Conservation (phyloP, 2,113 vertebrate genomes). For the Felis catus region DNA sequence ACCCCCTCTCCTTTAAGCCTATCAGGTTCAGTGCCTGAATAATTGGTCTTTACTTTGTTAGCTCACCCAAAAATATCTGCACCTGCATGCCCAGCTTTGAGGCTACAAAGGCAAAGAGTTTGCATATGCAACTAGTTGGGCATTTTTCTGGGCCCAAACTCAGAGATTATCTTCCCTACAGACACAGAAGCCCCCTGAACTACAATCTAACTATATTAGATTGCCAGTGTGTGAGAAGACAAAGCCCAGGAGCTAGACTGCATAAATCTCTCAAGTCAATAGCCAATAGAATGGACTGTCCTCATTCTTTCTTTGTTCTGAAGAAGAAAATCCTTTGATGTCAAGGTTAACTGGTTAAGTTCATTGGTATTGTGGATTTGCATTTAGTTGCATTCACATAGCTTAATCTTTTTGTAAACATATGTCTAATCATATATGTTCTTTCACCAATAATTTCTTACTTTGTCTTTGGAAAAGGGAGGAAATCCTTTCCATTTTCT, state of each 20-base stretch:
- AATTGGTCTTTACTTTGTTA: not conserved
- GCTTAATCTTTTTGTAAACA: conserved; percentile 23
- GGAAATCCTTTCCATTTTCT: not conserved
- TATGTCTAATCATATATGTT: not conserved
- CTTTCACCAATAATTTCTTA: conserved; percentile 16
- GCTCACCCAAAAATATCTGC: not conserved
- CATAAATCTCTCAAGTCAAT: not conserved
- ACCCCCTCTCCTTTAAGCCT: not conserved
- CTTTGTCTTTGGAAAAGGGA: not conserved
- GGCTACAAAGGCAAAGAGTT: not conserved
- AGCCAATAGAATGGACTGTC: not conserved
- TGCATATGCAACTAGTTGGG: not conserved
- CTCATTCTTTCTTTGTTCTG: not conserved
- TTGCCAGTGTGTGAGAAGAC: not conserved
- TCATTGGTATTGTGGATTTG: not conserved
- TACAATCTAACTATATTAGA: too few species aligned
- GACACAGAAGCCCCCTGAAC: not conserved
- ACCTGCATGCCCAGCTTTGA: not conserved
- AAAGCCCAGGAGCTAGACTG: not conserved
- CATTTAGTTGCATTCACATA: not conserved
- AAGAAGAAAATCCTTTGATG: conserved; percentile 13
- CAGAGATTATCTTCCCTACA: not conserved
- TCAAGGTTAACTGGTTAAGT: not conserved
- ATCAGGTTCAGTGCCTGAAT: not conserved
- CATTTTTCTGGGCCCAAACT: not conserved